Conservation (phyloP, 1,140 invertebrate species). For the Plodia interpunctella region DNA sequence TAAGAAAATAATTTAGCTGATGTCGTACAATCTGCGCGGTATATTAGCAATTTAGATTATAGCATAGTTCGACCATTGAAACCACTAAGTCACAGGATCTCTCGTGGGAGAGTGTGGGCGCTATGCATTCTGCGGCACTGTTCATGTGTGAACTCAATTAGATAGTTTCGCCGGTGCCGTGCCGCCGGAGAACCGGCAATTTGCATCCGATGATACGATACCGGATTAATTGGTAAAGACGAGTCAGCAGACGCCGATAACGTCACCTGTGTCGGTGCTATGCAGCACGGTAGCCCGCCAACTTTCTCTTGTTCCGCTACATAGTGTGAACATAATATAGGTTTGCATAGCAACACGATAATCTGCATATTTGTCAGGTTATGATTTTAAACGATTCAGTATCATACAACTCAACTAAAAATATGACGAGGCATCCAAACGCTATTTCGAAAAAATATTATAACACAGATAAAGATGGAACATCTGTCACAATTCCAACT, state of each 20-base stretch:
- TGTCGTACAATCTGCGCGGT: too few species aligned
- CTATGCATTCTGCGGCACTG: constrained; percentile 36
- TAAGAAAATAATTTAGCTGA: too few species aligned
- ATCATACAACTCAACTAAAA: too few species aligned
- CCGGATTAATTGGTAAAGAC: constrained; percentile 37
- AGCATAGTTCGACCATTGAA: too few species aligned
- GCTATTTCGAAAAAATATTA: too few species aligned
- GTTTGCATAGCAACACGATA: neutral
- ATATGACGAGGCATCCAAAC: too few species aligned
- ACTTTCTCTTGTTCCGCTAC: constrained; percentile 26
- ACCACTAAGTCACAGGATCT: too few species aligned
- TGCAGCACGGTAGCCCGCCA: constrained; percentile 16
- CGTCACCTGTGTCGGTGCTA: constrained; percentile 11
- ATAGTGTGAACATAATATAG: constrained; percentile 19
- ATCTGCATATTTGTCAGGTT: too few species aligned
- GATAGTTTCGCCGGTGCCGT: constrained; percentile 38
- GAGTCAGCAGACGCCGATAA: constrained; percentile 18
- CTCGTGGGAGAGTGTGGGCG: constrained; percentile 8
- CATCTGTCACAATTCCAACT: neutral
- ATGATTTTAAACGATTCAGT: too few species aligned
- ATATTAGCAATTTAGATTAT: too few species aligned
- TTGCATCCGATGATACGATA: constrained; percentile 28
- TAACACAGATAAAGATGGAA: neutral
- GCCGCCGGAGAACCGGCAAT: constrained; percentile 32
- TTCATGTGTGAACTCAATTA: constrained; percentile 59